Conservation (phyloP, 2,888 invertebrate genomes). For the Pheosia gnoma region DNA sequence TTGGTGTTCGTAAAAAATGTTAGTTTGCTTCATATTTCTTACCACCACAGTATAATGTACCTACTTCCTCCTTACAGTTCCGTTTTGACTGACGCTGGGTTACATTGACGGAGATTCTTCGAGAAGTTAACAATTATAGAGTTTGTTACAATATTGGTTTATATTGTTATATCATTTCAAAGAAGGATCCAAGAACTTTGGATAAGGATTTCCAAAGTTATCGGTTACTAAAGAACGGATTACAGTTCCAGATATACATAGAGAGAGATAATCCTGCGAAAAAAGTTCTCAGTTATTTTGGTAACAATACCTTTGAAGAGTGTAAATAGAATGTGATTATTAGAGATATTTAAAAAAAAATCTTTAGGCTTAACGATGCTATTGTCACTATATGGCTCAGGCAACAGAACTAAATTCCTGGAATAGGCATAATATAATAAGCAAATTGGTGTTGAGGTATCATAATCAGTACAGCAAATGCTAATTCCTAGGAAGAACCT, state of each 20-base stretch:
- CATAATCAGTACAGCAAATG: not conserved
- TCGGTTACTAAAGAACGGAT: constrained; percentile 55
- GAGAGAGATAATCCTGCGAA: constrained; percentile 38
- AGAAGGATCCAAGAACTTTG: constrained; percentile 14
- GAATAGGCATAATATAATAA: constrained; percentile 7
- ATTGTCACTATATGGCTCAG: not conserved
- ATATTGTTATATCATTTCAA: too few relatives aligned
- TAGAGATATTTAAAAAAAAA: constrained; percentile 20
- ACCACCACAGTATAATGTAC: constrained; percentile 18
- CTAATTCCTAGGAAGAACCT: not conserved
- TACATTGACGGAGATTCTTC: constrained; percentile 16
- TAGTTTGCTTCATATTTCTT: constrained; percentile 18
- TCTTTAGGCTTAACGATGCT: not conserved
- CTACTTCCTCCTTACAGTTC: constrained; percentile 32
- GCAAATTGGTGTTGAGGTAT: not conserved
- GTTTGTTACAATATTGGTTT: constrained; percentile 28
- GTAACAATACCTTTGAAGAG: constrained; percentile 13
- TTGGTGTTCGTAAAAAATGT: too few relatives aligned
- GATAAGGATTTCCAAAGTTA: constrained; percentile 26
- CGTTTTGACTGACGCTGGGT: constrained; percentile 21
- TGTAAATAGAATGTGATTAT: constrained; percentile 31
- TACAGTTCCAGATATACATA: constrained; percentile 40
- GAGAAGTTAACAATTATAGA: constrained; percentile 19
- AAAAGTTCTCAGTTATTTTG: constrained; percentile 50
- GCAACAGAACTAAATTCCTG: constrained; percentile 14